Evolutionary conservation across 2,113 vertebrate species (phyloP).

Genomic region (Megalops atlanticus): DNA sequence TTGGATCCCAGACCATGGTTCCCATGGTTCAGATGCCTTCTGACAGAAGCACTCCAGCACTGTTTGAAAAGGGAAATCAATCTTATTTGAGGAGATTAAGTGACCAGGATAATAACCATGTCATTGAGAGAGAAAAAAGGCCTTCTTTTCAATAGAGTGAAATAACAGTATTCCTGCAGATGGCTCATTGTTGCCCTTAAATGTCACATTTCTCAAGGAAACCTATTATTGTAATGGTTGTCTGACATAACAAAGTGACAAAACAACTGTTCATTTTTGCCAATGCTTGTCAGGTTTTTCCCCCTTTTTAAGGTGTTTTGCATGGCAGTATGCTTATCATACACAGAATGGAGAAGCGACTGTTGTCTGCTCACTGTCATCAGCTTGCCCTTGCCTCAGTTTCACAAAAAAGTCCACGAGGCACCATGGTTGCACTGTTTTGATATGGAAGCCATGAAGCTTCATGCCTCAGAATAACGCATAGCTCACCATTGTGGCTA

Average conservation of each 20-base stretch:
- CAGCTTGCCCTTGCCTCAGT: too few relatives aligned
- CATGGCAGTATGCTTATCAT: background rate
- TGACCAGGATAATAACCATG: conserved; percentile 70
- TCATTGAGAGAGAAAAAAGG: conserved; percentile 56
- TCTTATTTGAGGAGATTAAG: conserved; percentile 73
- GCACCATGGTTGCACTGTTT: too few relatives aligned
- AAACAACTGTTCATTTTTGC: conserved; percentile 38
- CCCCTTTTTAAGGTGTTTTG: background rate
- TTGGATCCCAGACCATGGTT: conserved; percentile 52
- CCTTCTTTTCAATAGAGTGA: conserved; percentile 51
- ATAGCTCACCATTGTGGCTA: too few relatives aligned
- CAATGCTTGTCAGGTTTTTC: background rate
- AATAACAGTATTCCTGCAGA: conserved; percentile 58
- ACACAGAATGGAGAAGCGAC: background rate
- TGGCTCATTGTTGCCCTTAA: conserved; percentile 56
- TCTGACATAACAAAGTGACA: conserved; percentile 46
- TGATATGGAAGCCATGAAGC: too few relatives aligned
- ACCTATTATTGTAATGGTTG: conserved; percentile 43
- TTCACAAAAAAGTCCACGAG: too few relatives aligned
- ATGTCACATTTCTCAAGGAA: conserved; percentile 55
- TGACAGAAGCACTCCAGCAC: conserved; percentile 57
- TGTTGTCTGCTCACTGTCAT: too few relatives aligned
- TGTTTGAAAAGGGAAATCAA: conserved; percentile 67
- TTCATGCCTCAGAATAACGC: too few relatives aligned
- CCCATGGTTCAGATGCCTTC: conserved; percentile 59